Evolutionary conservation across 2,797 vertebrate species (phyloP).

Genomic region (Aythya fuligula): DNA sequence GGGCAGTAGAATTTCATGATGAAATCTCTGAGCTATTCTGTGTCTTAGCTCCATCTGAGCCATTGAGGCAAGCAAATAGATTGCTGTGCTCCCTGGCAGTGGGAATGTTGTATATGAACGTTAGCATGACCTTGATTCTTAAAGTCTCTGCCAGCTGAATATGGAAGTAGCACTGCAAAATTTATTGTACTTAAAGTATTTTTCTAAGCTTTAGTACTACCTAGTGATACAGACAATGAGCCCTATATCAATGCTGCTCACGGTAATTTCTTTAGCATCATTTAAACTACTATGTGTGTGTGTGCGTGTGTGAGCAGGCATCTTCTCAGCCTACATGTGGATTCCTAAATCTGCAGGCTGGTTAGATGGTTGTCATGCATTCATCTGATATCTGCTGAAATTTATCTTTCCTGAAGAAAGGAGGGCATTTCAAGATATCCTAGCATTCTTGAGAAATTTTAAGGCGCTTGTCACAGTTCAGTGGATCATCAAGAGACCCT

Average conservation of each 20-base stretch:
- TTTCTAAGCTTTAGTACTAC: neutral
- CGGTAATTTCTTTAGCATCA: constrained; percentile 25
- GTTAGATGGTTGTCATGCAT: constrained; percentile 97
- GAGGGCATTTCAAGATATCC: constrained; percentile 22
- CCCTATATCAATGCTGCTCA: neutral
- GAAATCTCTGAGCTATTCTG: neutral
- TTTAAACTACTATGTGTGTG: constrained; percentile 74
- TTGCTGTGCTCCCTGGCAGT: neutral
- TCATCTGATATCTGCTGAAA: constrained; percentile 78
- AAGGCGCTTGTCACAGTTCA: neutral
- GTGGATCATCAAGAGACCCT: neutral
- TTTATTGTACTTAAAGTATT: neutral
- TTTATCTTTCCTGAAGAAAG: constrained; percentile 51
- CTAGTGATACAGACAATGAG: neutral
- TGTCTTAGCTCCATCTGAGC: neutral
- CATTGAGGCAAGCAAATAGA: neutral
- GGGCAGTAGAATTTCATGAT: neutral
- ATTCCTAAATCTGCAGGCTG: constrained; percentile 97
- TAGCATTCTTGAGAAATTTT: constrained; percentile 13
- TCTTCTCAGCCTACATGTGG: constrained; percentile 97
- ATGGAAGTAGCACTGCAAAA: neutral
- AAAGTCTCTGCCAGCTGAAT: neutral
- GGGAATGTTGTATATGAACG: neutral
- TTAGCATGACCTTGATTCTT: neutral
- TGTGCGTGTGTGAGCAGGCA: constrained; percentile 87